Evolutionary conservation across 2,797 vertebrate genomes (phyloP).

Genomic region (Somateria mollissima): DNA sequence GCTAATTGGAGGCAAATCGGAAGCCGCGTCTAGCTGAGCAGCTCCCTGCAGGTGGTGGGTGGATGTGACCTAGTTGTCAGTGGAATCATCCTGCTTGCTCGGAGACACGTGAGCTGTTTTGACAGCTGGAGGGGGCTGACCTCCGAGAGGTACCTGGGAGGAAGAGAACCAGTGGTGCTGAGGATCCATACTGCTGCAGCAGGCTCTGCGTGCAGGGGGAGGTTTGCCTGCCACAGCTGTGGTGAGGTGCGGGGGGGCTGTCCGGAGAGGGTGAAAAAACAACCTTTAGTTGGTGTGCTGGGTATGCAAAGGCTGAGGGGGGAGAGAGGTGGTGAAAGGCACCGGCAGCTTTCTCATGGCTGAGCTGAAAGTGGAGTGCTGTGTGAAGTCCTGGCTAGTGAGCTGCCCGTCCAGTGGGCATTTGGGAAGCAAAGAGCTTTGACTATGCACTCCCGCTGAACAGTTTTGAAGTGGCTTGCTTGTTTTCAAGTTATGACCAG

Average conservation of each 20-base stretch:
- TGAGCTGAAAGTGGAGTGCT: rapidly evolving
- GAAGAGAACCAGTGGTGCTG: background rate
- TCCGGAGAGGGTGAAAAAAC: background rate
- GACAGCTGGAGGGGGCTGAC: slow-evolving; percentile 45
- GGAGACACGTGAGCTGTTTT: background rate
- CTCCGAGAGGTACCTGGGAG: background rate
- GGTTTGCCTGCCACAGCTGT: background rate
- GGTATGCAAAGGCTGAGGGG: rapidly evolving
- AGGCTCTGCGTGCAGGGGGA: rapidly evolving
- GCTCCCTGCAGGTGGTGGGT: slow-evolving; percentile 27
- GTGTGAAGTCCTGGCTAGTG: background rate
- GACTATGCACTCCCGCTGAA: rapidly evolving
- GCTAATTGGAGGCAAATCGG: background rate
- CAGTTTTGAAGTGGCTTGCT: rapidly evolving
- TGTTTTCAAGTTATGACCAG: rapidly evolving
- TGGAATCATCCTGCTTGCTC: background rate
- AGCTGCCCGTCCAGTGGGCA: rapidly evolving
- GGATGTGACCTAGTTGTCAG: slow-evolving; percentile 67
- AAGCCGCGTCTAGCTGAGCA: background rate
- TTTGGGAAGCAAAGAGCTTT: rapidly evolving
- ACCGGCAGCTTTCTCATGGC: rapidly evolving
- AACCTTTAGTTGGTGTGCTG: background rate
- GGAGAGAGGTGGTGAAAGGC: background rate
- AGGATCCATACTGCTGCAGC: background rate
- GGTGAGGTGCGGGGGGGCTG: background rate